Evolutionary conservation across 1,140 invertebrate species (phyloP), one percentile per base, ranked within the genome.

Genomic region (Aphis gossypii): DNA sequence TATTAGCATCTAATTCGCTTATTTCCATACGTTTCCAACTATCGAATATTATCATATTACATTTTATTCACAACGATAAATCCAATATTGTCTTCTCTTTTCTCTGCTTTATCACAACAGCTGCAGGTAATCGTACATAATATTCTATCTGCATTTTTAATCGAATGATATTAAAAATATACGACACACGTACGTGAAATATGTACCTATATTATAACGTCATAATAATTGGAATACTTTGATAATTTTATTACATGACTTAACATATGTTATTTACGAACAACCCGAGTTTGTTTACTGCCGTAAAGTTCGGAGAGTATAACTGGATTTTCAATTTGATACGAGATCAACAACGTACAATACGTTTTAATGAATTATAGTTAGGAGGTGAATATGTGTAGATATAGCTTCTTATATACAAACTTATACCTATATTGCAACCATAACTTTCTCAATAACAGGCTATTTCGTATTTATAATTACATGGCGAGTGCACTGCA

Each of bases 381-480:
- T 35, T 51, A 35, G 86, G 30, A 20, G 48, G 48, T 51, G 18
- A 3, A 11, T 51, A 18, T 18, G 2, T 11, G 11, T 11, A 48
- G 1, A 48, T 11, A 18, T 51, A n/a, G 30, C 48, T 14, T 51
- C 30, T 76, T n/a, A 76, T 35, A 76, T 5, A 76, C 30, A n/a
- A n/a, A 76, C 60, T 60, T 35, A n/a, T 88, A 88, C 41, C 83
- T 46, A n/a, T 7, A 18, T 4, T 30, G 14, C 44, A 18, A 46
- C 44, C 30, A 35, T 51, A 88, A 88, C 46, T 88, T 88, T 88
- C 1, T 20, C 46, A 88, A 88, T 51, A 88, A 88, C 86, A 35
- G 25, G 46, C 86, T 21, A 88, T 51, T 88, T 88, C 30, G n/a
- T 88, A 88, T 88, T 88, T 88, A n/a, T 88, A 51, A 88, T 88